Evolutionary conservation across 2,797 vertebrate genomes (phyloP).

Genomic region (Darevskia nairensis): DNA sequence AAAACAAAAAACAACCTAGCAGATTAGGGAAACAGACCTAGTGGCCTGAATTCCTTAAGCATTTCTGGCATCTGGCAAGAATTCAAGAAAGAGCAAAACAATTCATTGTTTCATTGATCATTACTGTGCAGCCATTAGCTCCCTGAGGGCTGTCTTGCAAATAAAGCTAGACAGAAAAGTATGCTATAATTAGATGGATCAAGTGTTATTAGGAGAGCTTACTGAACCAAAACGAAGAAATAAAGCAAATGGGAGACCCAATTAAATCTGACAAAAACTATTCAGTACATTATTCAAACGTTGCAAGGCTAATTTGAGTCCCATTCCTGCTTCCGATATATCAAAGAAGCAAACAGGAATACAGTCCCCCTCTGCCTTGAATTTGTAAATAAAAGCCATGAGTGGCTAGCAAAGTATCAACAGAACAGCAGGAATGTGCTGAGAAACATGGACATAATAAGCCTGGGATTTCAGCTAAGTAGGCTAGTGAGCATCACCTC

Average conservation of each 20-base stretch:
- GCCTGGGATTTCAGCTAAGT: neutral
- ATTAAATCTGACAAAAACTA: slow-evolving; percentile 11
- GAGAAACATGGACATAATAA: neutral
- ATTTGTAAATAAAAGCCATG: slow-evolving; percentile 1
- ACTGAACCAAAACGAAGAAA: slow-evolving; percentile 25
- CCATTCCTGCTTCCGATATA: neutral
- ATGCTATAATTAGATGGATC: slow-evolving; percentile 43
- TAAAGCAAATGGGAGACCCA: neutral
- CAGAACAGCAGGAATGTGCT: neutral
- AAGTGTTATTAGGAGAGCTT: slow-evolving; percentile 45
- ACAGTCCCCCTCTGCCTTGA: neutral
- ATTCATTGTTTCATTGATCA: slow-evolving; percentile 60
- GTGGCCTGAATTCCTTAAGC: slow-evolving; percentile 61
- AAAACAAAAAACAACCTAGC: neutral
- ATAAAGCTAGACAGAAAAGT: slow-evolving; percentile 48
- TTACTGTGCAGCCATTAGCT: slow-evolving; percentile 52
- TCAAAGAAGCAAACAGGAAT: slow-evolving; percentile 12
- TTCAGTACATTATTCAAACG: slow-evolving; percentile 9
- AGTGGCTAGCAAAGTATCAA: neutral
- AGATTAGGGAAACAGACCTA: slow-evolving; percentile 45
- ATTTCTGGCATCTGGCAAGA: slow-evolving; percentile 49
- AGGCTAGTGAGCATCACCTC: neutral
- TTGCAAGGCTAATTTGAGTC: neutral
- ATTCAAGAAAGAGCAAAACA: slow-evolving; percentile 5
- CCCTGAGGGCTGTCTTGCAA: slow-evolving; percentile 46